A percentile compares a stretch with the other conserved stretches of the same genome.
phyloP scores from a whole-genome alignment of 1,140 invertebrate species.

The Cotesia glomerata region DNA sequence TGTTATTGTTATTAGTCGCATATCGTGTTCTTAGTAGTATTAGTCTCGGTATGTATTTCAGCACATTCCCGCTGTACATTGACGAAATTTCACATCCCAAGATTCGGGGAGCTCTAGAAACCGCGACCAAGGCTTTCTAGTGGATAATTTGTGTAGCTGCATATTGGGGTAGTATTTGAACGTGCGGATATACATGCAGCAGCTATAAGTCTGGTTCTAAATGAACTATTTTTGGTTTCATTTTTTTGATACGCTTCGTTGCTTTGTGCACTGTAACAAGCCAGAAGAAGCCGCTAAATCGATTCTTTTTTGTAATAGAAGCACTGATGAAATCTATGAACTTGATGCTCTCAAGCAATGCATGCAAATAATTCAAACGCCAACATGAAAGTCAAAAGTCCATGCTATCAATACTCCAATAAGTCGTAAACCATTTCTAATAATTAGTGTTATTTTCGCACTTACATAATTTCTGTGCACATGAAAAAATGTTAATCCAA shows the following conservation, averaged over 20 bases:
- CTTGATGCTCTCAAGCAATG: conserved; percentile 42
- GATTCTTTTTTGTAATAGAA: conserved; percentile 44
- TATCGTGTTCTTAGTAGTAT: conserved; percentile 65
- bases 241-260: conserved; percentile 75
- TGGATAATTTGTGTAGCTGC: conserved; percentile 75
- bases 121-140: conserved; percentile 58
- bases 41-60: conserved; percentile 70
- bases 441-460: conserved; percentile 71
- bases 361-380: conserved; percentile 31
- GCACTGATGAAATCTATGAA: conserved; percentile 36
- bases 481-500: conserved; percentile 73
- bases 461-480: conserved; percentile 78
- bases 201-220: conserved; percentile 64
- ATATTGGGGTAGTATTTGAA: conserved; percentile 69
- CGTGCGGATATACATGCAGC: conserved; percentile 62
- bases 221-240: conserved; percentile 65
- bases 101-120: conserved; percentile 71
- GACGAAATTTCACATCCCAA: conserved; percentile 70
- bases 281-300: conserved; percentile 64
- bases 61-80: conserved; percentile 70
- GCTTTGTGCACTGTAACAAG: conserved; percentile 65
- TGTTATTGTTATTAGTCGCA: too few species aligned
- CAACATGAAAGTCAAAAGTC: conserved; percentile 1
- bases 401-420: conserved; percentile 36
- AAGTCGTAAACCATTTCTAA: conserved; percentile 69